Percentiles rank a stretch among this genome's conserved stretches.
Conservation (phyloP, 1,140 invertebrate genomes). For the Pomacea maculata region DNA sequence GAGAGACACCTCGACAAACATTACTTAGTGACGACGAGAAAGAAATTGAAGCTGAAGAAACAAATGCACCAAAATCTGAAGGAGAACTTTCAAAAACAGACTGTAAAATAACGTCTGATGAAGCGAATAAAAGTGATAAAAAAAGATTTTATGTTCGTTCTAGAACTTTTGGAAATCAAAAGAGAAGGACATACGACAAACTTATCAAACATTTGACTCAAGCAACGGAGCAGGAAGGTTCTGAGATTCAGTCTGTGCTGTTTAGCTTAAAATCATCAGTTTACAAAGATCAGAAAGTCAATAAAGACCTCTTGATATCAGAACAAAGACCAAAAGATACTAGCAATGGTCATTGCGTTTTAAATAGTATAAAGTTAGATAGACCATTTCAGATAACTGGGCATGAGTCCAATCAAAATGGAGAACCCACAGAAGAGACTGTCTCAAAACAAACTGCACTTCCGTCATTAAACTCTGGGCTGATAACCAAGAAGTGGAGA, state of each 20-base stretch:
- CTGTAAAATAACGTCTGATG: too few species aligned
- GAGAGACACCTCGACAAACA: too few species aligned
- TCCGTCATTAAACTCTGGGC: not conserved
- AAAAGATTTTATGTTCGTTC: too few species aligned
- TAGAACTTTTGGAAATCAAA: too few species aligned
- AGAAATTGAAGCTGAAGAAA: too few species aligned
- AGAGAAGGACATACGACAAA: conserved; percentile 9
- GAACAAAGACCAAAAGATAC: not conserved
- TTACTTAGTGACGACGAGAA: too few species aligned
- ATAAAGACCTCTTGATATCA: not conserved
- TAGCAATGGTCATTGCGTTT: not conserved
- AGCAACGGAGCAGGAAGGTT: not conserved
- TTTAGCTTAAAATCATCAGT: not conserved
- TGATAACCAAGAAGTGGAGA: not conserved
- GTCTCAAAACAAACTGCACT: not conserved
- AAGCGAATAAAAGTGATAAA: too few species aligned
- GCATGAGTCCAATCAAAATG: too few species aligned
- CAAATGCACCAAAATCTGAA: too few species aligned
- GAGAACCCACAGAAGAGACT: not conserved
- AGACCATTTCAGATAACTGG: too few species aligned
- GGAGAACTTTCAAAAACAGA: too few species aligned
- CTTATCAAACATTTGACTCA: conserved; percentile 10
- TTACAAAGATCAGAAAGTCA: too few species aligned
- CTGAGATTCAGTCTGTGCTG: conserved; percentile 9
- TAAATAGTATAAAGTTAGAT: not conserved